A percentile compares a stretch with the other conserved stretches of the same genome.
These are phyloP conservation scores for Heliconius himera DNA, from an alignment of 1,140 invertebrate species.

Conservation along the genomic window DNA sequence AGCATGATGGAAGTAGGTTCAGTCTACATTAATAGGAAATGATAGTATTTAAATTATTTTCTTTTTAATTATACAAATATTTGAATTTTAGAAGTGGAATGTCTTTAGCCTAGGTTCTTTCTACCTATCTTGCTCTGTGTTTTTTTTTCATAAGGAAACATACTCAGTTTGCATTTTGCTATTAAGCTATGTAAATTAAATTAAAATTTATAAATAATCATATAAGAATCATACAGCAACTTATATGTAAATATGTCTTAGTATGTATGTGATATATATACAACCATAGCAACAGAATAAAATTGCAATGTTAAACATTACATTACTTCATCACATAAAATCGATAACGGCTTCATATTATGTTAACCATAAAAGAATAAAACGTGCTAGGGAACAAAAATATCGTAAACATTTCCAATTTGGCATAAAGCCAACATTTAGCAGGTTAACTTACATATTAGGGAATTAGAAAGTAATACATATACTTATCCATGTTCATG, in stretches of 20 bases:
- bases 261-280: not conserved
- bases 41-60: too few species aligned
- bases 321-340: conserved; percentile 11
- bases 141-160: too few species aligned
- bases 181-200: too few species aligned
- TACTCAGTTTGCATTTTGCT: too few species aligned
- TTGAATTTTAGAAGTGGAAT: too few species aligned
- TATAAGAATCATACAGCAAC: not conserved
- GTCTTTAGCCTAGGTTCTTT: too few species aligned
- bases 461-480: not conserved
- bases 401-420: conserved; percentile 71
- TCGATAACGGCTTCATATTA: conserved; percentile 29
- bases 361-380: conserved; percentile 65
- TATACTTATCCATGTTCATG: not conserved
- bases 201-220: not conserved
- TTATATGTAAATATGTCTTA: not conserved
- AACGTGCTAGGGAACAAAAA: conserved; percentile 70
- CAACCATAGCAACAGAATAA: conserved; percentile 17
- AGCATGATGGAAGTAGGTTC: too few species aligned
- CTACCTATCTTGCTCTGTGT: too few species aligned
- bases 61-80: too few species aligned
- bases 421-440: conserved; percentile 65
- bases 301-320: not conserved
- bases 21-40: too few species aligned
- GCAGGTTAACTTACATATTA: conserved; percentile 57